Conservation (phyloP, 2,797 vertebrate genomes). For the Sebastiscus albofasciatus region DNA sequence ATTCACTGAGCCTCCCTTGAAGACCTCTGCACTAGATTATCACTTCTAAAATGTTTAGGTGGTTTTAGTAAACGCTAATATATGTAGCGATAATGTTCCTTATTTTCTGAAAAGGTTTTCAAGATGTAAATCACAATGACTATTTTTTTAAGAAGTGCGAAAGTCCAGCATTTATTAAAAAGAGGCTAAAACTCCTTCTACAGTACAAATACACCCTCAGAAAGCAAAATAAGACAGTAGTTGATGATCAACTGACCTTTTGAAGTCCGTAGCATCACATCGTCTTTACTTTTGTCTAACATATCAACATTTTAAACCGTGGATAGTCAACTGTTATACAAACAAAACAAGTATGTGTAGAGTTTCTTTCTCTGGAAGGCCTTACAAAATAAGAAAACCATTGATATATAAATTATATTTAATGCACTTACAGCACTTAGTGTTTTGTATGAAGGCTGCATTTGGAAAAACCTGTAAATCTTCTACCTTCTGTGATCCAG, state of each 20-base stretch:
- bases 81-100: not conserved
- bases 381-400: too few relatives aligned
- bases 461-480: not conserved
- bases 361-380: not conserved
- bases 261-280: not conserved
- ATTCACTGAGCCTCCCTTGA: too few relatives aligned
- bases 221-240: not conserved
- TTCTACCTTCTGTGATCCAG: conserved; percentile 56
- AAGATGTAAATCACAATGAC: not conserved
- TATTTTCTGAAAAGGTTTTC: not conserved
- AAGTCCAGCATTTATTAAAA: not conserved
- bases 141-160: not conserved
- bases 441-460: not conserved
- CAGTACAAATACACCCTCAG: not conserved
- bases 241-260: not conserved
- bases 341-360: too few relatives aligned
- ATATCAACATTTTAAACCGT: not conserved
- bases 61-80: not conserved
- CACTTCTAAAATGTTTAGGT: not conserved
- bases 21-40: not conserved
- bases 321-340: not conserved
- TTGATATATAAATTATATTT: not conserved
- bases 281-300: not conserved
- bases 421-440: not conserved
- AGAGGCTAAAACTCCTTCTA: not conserved